phyloP scores from a whole-genome alignment of 2,797 vertebrate species.

The Momotus momota region DNA sequence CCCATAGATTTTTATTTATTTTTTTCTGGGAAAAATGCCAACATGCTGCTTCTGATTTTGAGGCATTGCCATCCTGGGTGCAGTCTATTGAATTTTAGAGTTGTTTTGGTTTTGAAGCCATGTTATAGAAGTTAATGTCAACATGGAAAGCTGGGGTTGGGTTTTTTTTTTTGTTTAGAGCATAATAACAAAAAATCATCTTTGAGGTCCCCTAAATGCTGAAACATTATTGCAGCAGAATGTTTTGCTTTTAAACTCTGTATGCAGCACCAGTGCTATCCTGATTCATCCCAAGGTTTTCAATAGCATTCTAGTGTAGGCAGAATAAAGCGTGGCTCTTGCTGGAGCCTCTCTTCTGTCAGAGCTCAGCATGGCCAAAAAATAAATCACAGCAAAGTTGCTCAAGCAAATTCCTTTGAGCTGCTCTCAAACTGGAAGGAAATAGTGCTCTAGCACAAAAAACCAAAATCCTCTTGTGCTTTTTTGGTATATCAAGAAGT shows the following conservation, averaged over 20 bases:
- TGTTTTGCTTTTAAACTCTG: not conserved
- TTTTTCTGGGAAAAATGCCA: constrained; percentile 29
- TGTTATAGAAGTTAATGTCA: constrained; percentile 54
- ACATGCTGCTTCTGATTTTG: constrained; percentile 19
- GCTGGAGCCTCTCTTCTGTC: not conserved
- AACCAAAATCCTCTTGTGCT: not conserved
- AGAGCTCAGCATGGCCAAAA: constrained; percentile 26
- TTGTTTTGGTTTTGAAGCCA: constrained; percentile 40
- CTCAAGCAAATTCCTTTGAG: not conserved
- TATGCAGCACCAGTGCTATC: not conserved
- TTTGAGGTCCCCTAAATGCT: constrained; percentile 22
- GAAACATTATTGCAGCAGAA: not conserved
- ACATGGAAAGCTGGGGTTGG: not conserved
- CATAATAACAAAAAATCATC: not conserved
- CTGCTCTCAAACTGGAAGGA: not conserved
- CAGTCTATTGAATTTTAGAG: constrained; percentile 19
- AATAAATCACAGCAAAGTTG: not conserved
- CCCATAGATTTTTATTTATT: not conserved
- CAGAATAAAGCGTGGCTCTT: constrained; percentile 13
- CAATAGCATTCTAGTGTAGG: not conserved
- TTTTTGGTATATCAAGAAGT: not conserved
- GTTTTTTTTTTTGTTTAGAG: not conserved
- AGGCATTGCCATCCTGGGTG: constrained; percentile 22
- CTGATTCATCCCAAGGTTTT: constrained; percentile 14
- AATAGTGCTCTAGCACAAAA: not conserved